Evolutionary conservation across 1,140 invertebrate genomes (phyloP).

Genomic region (Saxidomus purpurata): DNA sequence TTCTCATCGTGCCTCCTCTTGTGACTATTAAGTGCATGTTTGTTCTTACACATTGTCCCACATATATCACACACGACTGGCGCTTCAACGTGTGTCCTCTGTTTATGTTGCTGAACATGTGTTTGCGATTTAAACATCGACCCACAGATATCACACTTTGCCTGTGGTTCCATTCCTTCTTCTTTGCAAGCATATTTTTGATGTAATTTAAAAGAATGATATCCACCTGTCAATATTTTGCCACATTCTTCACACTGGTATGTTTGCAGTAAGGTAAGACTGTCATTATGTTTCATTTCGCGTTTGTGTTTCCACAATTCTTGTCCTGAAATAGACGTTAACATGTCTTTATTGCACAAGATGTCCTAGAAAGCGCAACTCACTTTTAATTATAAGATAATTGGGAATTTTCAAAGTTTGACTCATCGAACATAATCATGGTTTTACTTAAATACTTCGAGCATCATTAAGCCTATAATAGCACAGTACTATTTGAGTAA

Average conservation of each 20-base stretch:
- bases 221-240: conserved; percentile 15
- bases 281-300: conserved; percentile 22
- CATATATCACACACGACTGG: conserved; percentile 24
- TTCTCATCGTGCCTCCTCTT: conserved; percentile 16
- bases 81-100: not conserved
- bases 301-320: conserved; percentile 37
- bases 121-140: not conserved
- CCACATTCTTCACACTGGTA: conserved; percentile 25
- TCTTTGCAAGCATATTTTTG: conserved; percentile 26
- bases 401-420: too few relatives aligned
- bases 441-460: too few relatives aligned
- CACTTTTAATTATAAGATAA: too few relatives aligned
- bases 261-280: not conserved
- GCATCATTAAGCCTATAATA: too few relatives aligned
- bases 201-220: conserved; percentile 20
- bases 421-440: too few relatives aligned
- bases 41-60: conserved; percentile 25
- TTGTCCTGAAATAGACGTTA: conserved; percentile 19
- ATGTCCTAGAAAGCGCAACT: too few relatives aligned
- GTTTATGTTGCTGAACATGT: conserved; percentile 3
- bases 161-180: not conserved
- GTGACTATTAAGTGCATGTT: not conserved
- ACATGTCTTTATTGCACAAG: too few relatives aligned
- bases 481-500: too few relatives aligned
- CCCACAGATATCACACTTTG: conserved; percentile 21